Percentiles rank a stretch among this genome's conserved stretches.
Evolutionary conservation across 2,888 invertebrate species (phyloP).

Genomic region (Elegia similella): DNA sequence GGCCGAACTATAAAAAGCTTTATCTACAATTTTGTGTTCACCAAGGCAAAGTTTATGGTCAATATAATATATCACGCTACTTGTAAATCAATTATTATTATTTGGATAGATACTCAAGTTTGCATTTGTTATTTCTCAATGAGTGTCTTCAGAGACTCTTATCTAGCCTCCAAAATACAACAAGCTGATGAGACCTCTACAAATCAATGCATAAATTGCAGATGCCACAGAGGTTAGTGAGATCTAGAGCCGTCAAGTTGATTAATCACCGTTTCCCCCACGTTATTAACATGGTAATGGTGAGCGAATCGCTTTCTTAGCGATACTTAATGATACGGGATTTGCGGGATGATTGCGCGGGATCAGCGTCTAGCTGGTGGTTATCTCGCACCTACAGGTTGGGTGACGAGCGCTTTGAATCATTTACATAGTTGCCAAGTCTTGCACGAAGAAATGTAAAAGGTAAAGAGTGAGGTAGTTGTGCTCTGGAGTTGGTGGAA

Average conservation of each 20-base stretch:
- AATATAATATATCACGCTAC: no score
- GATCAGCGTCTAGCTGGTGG: conserved; percentile 46
- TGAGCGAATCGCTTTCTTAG: conserved; percentile 78
- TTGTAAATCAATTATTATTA: no score
- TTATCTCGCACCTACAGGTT: conserved; percentile 61
- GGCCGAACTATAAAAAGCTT: no score
- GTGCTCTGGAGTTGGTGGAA: no score
- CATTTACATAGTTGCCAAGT: background rate
- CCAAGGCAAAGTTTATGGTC: no score
- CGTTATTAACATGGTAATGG: conserved; percentile 81
- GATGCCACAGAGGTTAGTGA: conserved; percentile 59
- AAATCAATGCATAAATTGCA: conserved; percentile 76
- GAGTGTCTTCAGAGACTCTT: conserved; percentile 9
- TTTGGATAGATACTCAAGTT: no score
- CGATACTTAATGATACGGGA: conserved; percentile 78
- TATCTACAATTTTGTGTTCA: no score
- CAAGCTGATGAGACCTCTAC: conserved; percentile 42
- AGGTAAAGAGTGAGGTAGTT: background rate
- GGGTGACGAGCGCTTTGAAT: conserved; percentile 19
- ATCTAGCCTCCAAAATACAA: conserved; percentile 37
- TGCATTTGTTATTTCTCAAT: no score
- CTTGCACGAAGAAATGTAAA: background rate
- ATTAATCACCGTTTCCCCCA: conserved; percentile 76
- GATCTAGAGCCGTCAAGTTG: conserved; percentile 71
- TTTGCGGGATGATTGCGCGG: conserved; percentile 72